A percentile compares a stretch with the other conserved stretches of the same genome.
Evolutionary conservation across 2,888 invertebrate species (phyloP).

Genomic region (Nephrocerus scutellatus): DNA sequence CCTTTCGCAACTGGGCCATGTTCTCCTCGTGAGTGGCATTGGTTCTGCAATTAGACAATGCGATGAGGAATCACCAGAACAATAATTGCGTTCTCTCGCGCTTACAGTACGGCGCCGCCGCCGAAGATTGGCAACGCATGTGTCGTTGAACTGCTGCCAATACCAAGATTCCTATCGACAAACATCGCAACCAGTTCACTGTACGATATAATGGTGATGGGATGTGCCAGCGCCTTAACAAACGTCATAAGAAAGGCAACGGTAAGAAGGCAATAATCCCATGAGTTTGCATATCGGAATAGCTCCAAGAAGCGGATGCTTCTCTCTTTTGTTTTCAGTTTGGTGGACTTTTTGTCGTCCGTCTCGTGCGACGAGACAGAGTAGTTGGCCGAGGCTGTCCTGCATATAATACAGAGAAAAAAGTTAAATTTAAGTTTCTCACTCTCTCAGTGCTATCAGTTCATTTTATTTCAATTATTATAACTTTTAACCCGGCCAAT

Average conservation of each 20-base stretch:
- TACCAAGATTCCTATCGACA: slow-evolving; percentile 55
- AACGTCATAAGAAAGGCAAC: slow-evolving; percentile 53
- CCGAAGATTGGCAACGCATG: slow-evolving; percentile 54
- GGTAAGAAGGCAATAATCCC: slow-evolving; percentile 51
- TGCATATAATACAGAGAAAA: neutral
- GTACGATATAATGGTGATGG: slow-evolving; percentile 60
- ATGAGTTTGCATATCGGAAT: slow-evolving; percentile 55
- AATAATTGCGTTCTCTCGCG: slow-evolving; percentile 3
- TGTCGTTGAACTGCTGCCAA: slow-evolving; percentile 54
- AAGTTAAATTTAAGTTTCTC: slow-evolving; percentile 2
- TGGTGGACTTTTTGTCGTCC: too few relatives aligned
- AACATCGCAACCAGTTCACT: slow-evolving; percentile 63
- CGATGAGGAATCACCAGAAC: neutral
- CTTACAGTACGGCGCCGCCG: slow-evolving; percentile 54
- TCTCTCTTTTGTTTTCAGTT: slow-evolving; percentile 13
- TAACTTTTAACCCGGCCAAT: neutral
- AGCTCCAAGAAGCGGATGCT: slow-evolving; percentile 32
- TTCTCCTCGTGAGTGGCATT: slow-evolving; percentile 54
- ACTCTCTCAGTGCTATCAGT: neutral
- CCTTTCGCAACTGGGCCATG: slow-evolving; percentile 54
- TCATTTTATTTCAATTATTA: neutral
- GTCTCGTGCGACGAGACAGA: too few relatives aligned
- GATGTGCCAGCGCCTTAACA: slow-evolving; percentile 55
- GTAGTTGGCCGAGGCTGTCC: too few relatives aligned
- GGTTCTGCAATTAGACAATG: slow-evolving; percentile 32